Evolutionary conservation across 92 coral and sea anemone genomes (phyloP).

Genomic region (Epizoanthus stellaris): DNA sequence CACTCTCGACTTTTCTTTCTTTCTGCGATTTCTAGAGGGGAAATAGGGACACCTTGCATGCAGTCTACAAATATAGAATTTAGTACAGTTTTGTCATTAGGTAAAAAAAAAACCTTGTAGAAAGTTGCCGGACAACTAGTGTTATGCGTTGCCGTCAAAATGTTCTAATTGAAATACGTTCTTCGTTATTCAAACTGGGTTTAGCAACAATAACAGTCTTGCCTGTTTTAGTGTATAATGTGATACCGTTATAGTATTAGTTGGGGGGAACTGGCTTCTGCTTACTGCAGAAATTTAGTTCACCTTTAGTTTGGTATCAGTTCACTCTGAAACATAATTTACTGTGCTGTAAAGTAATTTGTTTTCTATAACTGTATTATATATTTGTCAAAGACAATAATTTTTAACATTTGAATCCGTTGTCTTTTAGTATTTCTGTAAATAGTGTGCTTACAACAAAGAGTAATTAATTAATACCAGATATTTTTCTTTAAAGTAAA

Average conservation of each 20-base stretch:
- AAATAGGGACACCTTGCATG: too few relatives aligned
- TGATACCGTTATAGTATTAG: too few relatives aligned
- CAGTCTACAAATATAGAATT: too few relatives aligned
- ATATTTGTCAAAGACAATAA: slow-evolving; percentile 12
- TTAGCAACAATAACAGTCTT: too few relatives aligned
- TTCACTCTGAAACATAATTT: slow-evolving; percentile 14
- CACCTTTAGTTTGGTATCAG: neutral
- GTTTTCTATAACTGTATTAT: slow-evolving; percentile 12
- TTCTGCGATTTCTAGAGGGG: too few relatives aligned
- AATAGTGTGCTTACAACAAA: slow-evolving; percentile 31
- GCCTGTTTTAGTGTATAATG: too few relatives aligned
- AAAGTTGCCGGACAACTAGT: neutral
- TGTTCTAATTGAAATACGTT: neutral
- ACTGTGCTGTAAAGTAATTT: slow-evolving; percentile 6
- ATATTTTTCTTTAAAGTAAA: slow-evolving; percentile 41
- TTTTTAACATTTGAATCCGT: slow-evolving; percentile 20
- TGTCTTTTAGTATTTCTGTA: slow-evolving; percentile 35
- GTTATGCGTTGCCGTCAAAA: neutral
- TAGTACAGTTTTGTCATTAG: too few relatives aligned
- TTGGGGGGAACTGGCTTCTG: too few relatives aligned
- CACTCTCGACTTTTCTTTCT: too few relatives aligned
- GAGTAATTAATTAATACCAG: slow-evolving; percentile 23
- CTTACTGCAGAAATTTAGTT: neutral
- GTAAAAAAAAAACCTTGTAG: neutral
- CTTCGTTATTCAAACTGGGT: neutral